Conservation (phyloP, 2,797 vertebrate species). For the Micromesistius poutassou region DNA sequence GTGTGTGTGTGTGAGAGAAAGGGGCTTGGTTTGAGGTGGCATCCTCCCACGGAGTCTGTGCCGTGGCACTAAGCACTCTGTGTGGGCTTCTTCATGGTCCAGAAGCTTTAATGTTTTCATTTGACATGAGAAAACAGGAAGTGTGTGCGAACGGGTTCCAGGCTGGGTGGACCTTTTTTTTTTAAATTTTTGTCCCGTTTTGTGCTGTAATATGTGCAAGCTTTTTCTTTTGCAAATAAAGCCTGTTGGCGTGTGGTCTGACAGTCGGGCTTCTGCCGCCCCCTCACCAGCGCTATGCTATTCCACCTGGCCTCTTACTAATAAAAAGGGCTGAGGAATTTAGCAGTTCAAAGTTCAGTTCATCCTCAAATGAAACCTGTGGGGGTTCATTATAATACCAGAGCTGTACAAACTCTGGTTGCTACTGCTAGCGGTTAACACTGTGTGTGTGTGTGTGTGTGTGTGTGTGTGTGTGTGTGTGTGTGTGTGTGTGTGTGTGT, state of each 20-base stretch:
- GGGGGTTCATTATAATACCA: no score
- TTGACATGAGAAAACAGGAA: neutral
- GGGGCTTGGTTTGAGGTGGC: no score
- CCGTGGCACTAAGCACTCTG: neutral
- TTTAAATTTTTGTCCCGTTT: no score
- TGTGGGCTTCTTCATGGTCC: neutral
- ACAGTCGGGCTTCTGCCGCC: neutral
- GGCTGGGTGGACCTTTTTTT: no score
- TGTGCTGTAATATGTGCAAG: no score
- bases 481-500: neutral
- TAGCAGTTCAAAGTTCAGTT: neutral
- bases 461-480: slow-evolving; percentile 2
- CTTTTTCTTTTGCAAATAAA: no score
- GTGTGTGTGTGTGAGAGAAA: no score
- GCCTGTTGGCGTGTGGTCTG: neutral
- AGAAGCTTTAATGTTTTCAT: neutral
- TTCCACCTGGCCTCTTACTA: neutral
- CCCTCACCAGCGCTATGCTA: neutral
- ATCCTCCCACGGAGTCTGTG: neutral
- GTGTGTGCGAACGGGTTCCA: no score
- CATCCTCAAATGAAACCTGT: neutral
- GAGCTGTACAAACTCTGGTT: no score
- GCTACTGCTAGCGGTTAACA: no score
- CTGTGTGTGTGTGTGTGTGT: neutral
- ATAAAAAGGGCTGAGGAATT: neutral